Conservation (phyloP, 2,113 vertebrate genomes). For the Ptilorrhoa leucosticta region DNA sequence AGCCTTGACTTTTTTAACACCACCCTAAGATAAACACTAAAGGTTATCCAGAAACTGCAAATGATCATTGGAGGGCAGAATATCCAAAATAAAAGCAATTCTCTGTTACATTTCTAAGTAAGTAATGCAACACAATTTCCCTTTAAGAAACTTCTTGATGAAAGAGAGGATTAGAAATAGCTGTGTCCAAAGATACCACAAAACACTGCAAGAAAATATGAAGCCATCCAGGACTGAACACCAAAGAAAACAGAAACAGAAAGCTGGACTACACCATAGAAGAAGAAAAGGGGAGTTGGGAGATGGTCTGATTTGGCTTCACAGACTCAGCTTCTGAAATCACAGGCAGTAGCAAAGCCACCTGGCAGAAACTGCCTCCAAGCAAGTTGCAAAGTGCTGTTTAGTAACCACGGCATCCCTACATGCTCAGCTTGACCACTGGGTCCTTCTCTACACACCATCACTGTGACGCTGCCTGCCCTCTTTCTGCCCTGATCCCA, state of each 20-base stretch:
- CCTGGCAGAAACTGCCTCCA: background rate
- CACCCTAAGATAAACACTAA: background rate
- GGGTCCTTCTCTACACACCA: background rate
- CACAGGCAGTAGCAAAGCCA: background rate
- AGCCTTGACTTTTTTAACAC: background rate
- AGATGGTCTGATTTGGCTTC: background rate
- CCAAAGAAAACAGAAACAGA: background rate
- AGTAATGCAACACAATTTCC: background rate
- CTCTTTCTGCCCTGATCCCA: background rate
- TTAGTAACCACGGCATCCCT: background rate
- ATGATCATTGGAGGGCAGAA: background rate
- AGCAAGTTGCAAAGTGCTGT: background rate
- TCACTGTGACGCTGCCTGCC: background rate
- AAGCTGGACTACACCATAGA: background rate
- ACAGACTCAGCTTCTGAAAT: background rate
- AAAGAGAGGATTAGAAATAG: background rate
- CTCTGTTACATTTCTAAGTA: background rate
- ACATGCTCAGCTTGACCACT: background rate
- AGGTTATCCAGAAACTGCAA: background rate
- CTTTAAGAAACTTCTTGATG: background rate
- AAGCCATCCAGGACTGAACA: background rate
- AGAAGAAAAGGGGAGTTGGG: background rate
- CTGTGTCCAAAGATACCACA: background rate
- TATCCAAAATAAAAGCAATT: background rate
- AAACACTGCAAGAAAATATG: background rate